Conservation (phyloP, 2,113 vertebrate species). For the Sialia sialis region DNA sequence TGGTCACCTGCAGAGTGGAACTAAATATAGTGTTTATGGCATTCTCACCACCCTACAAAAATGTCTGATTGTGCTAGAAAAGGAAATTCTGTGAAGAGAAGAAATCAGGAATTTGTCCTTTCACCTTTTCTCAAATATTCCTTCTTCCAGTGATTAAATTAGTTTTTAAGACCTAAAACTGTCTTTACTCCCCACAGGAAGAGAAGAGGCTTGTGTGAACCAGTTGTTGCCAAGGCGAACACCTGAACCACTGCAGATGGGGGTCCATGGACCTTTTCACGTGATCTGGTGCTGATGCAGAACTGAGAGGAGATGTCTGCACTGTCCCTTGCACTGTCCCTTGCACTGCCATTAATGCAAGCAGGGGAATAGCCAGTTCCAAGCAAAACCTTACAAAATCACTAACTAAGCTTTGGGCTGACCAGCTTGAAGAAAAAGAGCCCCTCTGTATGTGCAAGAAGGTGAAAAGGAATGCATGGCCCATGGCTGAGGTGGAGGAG, state of each 20-base stretch:
- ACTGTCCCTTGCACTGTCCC: background rate
- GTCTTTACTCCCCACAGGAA: background rate
- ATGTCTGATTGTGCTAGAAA: background rate
- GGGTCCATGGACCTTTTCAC: background rate
- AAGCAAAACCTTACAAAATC: background rate
- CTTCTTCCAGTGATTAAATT: background rate
- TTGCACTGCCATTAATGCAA: background rate
- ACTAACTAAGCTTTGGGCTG: background rate
- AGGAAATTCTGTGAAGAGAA: background rate
- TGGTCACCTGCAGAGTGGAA: background rate
- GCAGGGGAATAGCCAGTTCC: background rate
- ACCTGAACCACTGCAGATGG: background rate
- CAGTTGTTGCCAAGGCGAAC: background rate
- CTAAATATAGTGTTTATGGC: background rate
- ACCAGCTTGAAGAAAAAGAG: background rate
- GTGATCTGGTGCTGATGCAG: background rate
- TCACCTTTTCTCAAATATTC: background rate
- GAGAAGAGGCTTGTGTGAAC: background rate
- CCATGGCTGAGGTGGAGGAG: background rate
- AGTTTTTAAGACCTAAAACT: background rate
- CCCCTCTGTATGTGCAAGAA: fast-evolving
- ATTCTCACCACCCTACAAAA: background rate
- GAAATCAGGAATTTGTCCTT: background rate
- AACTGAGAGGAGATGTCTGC: fast-evolving
- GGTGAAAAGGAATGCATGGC: background rate